A percentile compares a stretch with the other conserved stretches of the same genome.
Evolutionary conservation across 2,113 vertebrate species (phyloP).

Genomic region (Parus major): DNA sequence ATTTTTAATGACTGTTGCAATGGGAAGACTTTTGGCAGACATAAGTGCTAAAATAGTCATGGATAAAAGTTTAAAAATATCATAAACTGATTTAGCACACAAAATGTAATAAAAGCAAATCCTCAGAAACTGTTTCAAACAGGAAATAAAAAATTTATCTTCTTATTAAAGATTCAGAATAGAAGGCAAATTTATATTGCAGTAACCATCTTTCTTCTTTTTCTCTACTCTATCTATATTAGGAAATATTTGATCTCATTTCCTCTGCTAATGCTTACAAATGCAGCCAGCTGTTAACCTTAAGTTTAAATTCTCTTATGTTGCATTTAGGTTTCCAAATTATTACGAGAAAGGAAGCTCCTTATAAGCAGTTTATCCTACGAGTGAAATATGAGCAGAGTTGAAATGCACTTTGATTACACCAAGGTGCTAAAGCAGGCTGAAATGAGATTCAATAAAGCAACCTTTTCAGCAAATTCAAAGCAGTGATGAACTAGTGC

Average conservation of each 20-base stretch:
- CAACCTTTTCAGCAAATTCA: slow-evolving; percentile 16
- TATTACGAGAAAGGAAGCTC: neutral
- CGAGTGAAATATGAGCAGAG: neutral
- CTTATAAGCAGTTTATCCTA: neutral
- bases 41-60: neutral
- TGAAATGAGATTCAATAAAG: slow-evolving; percentile 32
- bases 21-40: neutral
- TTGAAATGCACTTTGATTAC: neutral
- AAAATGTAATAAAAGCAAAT: neutral
- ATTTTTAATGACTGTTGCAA: neutral
- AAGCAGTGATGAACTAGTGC: slow-evolving; percentile 29
- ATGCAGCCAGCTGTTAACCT: slow-evolving; percentile 18
- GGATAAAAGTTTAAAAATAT: neutral
- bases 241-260: neutral
- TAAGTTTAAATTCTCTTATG: slow-evolving; percentile 25
- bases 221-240: neutral
- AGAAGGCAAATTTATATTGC: neutral
- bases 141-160: neutral
- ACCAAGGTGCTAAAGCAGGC: neutral
- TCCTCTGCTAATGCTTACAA: neutral
- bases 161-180: neutral
- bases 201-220: neutral
- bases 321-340: slow-evolving; percentile 2
- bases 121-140: neutral
- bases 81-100: neutral